A percentile compares a stretch with the other conserved stretches of the same genome.
Conservation (phyloP, 2,113 vertebrate genomes). For the Pyrgilauda ruficollis region DNA sequence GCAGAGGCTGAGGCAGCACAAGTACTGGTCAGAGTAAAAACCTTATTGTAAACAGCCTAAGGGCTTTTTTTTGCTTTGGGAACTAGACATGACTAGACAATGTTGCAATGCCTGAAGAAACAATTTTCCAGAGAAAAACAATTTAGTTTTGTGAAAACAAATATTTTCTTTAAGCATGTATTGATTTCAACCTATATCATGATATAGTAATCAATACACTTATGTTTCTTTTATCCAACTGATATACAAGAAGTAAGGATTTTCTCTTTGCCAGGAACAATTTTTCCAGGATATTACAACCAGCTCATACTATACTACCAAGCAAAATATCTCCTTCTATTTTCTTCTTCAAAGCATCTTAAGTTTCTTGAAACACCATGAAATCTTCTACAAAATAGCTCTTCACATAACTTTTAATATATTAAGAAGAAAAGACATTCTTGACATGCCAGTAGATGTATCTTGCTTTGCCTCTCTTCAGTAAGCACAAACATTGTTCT, state of each 20-base stretch:
- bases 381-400: neutral
- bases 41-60: neutral
- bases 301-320: neutral
- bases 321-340: neutral
- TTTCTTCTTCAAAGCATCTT: conserved; percentile 1
- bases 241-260: neutral
- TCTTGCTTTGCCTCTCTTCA: conserved; percentile 12
- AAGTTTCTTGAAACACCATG: neutral
- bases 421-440: neutral
- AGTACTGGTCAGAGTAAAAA: neutral
- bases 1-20: neutral
- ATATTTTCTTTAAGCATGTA: neutral
- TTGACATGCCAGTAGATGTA: neutral
- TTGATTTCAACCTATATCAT: neutral
- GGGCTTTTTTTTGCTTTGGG: neutral
- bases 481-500: neutral
- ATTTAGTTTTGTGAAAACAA: neutral
- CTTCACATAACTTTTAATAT: neutral
- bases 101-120: neutral
- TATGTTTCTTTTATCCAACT: neutral
- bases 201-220: neutral
- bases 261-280: neutral
- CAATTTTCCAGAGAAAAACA: neutral
- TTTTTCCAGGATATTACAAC: neutral
- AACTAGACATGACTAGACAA: neutral